Conservation (phyloP, 1,140 invertebrate genomes). For the Microplitis mediator region DNA sequence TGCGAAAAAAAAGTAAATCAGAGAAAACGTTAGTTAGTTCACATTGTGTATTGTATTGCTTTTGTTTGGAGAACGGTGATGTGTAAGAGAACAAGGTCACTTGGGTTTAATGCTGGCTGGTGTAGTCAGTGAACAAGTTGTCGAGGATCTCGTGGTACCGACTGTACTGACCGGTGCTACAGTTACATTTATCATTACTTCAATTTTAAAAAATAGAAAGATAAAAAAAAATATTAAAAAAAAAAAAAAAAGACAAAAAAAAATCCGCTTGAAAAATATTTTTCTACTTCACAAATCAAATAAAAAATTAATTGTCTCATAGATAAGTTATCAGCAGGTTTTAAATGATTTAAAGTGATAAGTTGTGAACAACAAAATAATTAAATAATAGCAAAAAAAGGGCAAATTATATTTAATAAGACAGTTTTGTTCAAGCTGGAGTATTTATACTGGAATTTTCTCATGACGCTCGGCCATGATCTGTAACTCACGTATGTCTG, state of each 20-base stretch:
- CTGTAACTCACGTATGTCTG: not conserved
- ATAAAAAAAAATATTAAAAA: too few relatives aligned
- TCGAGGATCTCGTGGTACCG: not conserved
- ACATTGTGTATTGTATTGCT: slow-evolving; percentile 18
- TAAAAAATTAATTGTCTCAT: too few relatives aligned
- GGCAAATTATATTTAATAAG: not conserved
- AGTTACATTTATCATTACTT: not conserved
- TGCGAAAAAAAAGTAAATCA: slow-evolving; percentile 21
- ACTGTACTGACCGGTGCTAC: not conserved
- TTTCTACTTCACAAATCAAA: too few relatives aligned
- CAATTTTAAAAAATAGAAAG: not conserved
- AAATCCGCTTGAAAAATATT: too few relatives aligned
- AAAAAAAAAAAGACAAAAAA: too few relatives aligned
- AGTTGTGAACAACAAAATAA: too few relatives aligned
- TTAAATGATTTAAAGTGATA: too few relatives aligned
- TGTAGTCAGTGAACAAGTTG: not conserved
- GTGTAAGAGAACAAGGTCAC: slow-evolving; percentile 44
- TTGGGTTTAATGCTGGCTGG: slow-evolving; percentile 30
- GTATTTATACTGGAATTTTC: not conserved
- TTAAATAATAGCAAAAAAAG: not conserved
- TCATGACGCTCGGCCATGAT: not conserved
- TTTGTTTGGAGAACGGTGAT: slow-evolving; percentile 44
- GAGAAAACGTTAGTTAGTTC: slow-evolving; percentile 7
- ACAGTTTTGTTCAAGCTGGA: too few relatives aligned
- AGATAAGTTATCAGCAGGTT: too few relatives aligned